Percentiles rank a stretch among this genome's conserved stretches.
Evolutionary conservation across 2,113 vertebrate genomes (phyloP).

Genomic region (Melanotaenia duboulayi): DNA sequence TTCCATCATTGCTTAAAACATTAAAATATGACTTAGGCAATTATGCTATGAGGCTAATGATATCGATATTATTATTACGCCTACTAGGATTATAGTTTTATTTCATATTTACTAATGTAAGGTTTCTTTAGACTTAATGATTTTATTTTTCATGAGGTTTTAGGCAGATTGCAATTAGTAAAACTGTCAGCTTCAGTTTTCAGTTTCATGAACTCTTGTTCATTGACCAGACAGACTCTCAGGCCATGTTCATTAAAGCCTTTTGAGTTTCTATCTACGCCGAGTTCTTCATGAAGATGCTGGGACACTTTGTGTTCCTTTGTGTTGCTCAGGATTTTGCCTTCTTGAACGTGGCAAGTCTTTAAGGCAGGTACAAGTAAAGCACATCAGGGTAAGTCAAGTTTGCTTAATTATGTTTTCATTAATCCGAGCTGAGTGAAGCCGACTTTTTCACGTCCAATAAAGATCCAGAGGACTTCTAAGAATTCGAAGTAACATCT

Average conservation of each 20-base stretch:
- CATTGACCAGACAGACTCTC: background rate
- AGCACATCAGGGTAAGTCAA: constrained; percentile 49
- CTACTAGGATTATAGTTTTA: too few relatives aligned
- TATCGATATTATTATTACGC: too few relatives aligned
- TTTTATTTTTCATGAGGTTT: background rate
- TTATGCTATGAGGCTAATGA: too few relatives aligned
- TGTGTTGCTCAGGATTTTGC: background rate
- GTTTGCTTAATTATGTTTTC: constrained; percentile 28
- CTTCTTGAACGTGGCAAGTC: background rate
- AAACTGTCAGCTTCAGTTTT: too few relatives aligned
- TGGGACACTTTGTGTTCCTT: background rate
- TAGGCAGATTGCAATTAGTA: background rate
- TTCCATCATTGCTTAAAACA: too few relatives aligned
- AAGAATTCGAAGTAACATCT: constrained; percentile 1
- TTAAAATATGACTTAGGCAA: too few relatives aligned
- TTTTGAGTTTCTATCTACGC: background rate
- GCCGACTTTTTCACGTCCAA: background rate
- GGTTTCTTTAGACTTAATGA: background rate
- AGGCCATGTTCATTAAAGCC: constrained; percentile 33
- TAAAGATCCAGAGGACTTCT: constrained; percentile 12
- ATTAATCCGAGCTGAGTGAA: background rate
- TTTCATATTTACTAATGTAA: background rate
- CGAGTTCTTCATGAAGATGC: background rate
- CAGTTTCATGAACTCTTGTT: too few relatives aligned
- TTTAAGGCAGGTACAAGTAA: constrained; percentile 12